Evolutionary conservation across 2,797 vertebrate genomes (phyloP), one percentile per base, ranked within the genome.

Genomic region (Poliocrania exsul): DNA sequence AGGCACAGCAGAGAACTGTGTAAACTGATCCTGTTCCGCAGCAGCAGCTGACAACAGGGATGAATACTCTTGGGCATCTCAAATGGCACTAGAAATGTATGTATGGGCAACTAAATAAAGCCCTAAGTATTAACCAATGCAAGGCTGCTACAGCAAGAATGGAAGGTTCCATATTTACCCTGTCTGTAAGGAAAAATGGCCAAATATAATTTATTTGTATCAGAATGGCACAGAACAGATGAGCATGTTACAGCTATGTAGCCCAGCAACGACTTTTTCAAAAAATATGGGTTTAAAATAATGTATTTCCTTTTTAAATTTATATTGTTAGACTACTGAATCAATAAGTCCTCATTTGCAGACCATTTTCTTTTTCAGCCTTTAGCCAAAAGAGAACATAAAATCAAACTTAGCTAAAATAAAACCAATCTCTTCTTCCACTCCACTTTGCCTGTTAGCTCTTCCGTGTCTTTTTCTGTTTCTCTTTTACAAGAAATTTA

Each of bases 341-440:
- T 82, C 70, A 90, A 60, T 33, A 70, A 44, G 47, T 25, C 37
- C 42, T 73, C 21, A 37, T 77, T 82, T 81, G 67, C 28, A 67
- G 58, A 46, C 20, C 5, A 58, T 74, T 73, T 90, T 42, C 23
- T 61, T 91, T 85, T 47, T 80, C 53, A 73, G 33, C 16, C 69
- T 78, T 87, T 85, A 94, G 67, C 33, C 53, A 78, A 78, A 85
- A 61, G n/a, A 92, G n/a, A 89, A 78, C 54, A 82, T 37, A 42
- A 81, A 89, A 78, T 23, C 19, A 91, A 95, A 74, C 50, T 57
- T 60, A 47, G 21, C 28, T 67, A 81, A 92, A 91, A 92, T 26
- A 87, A 46, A 95, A 24, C 6, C 3, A 44, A 54, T 44, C 17
- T 77, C 75, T 86, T 67, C 35, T 82, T 85, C n/a, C 31, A 58